Evolutionary conservation across 1,140 invertebrate species (phyloP), one percentile per base, ranked within the genome.

Genomic region (Zophobas morio): DNA sequence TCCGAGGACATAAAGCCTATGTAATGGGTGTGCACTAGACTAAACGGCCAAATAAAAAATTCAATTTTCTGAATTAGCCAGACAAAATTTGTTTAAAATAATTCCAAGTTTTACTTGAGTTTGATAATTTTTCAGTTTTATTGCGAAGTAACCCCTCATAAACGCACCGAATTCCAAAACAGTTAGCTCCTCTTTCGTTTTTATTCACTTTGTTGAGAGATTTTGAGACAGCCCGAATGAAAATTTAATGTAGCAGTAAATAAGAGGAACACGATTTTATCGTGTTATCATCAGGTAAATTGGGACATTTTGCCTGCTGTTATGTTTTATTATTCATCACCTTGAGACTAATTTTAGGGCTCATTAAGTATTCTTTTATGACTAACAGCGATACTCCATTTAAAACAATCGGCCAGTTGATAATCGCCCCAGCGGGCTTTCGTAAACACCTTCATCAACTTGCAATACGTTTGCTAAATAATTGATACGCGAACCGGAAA

Each of bases 211-310:
- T 51, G 6, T 5, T 51, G 3, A 51, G 49, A 51, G 49, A 51
- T 51, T 51, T 51, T 51, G n/a, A 46, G 42, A 20, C n/a, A 51
- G n/a, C 20, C 6, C n/a, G 6, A 20, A 51, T 51, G 49, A 51
- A 51, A 51, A 51, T 51, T 51, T 51, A 51, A 51, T 51, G 49
- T 6, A 51, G 49, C n/a, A 5, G 49, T 51, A 51, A 51, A 51
- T 51, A 51, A 51, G 49, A 51, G n/a, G 49, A 51, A 51, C 49
- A 51, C n/a, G 49, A 51, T 51, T 51, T 51, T 51, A 51, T 20
- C 49, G 20, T 51, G 49, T 51, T 51, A 51, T 51, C 49, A 20
- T 51, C 49, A 51, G 2, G 49, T 51, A 51, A 51, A 51, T 51
- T 51, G 49, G 49, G n/a, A 20, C 49, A 20, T 51, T 51, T 51